Evolutionary conservation across 1,140 invertebrate genomes (phyloP), one percentile per base, ranked within the genome.

Genomic region (Drosophila parvula): DNA sequence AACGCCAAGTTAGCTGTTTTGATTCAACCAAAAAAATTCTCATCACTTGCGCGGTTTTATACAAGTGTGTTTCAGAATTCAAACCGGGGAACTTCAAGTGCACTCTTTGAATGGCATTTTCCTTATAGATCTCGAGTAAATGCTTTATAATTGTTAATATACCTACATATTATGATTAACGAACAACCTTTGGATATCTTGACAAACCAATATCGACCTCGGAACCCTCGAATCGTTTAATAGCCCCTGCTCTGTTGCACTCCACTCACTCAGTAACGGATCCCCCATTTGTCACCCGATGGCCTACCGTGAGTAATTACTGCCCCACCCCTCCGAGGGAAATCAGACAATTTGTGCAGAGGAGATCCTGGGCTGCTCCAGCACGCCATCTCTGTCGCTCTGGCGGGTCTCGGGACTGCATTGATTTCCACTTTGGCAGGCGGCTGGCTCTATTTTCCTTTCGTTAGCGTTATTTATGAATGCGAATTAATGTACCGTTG

Each of bases 401-500:
- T 22, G 8, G 36, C 38, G n/a, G 18, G 32, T 22, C 11, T 27
- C 55, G 14, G 14, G 63, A 63, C 61, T 79, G 84, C 84, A 88
- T 88, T 88, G 83, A 89, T 89, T 88, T 88, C 47, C 64, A 83
- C 67, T 88, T 88, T 70, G 50, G 45, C 40, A 43, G 40, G 14
- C 38, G 44, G 67, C 45, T 14, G 64, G 57, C 28, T 41, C 45
- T 43, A 5, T 34, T 68, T 44, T 38, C 34, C 28, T 60, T 44
- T 40, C 59, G 34, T 53, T 74, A 40, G 38, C 4, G 58, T 74
- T 75, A 88, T 88, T 88, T 88, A 89, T 88, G 83, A 83, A 80
- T 80, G 71, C 67, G 65, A 88, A 89, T 88, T 88, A 88, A 88
- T 88, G 83, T 83, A 81, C 79, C 76, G 65, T 70, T 89, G 63